Base-by-base conservation (phyloP, 2,888 invertebrate genomes). In the Ligdia adustata region DNA sequence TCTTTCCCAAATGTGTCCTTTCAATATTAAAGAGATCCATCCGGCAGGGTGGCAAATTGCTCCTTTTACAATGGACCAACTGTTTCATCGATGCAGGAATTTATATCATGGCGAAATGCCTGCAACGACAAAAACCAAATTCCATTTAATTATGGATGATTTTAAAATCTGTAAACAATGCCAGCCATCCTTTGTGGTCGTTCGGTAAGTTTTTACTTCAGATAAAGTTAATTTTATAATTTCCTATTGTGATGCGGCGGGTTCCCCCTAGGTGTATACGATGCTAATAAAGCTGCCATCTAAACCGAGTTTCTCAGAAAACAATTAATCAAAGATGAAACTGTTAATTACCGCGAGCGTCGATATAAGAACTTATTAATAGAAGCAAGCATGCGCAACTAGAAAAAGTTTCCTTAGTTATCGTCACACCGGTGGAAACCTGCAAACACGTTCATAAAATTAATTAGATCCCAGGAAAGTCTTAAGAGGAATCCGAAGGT, bases 151-250 rank as follows among this genome's bases (percentile, higher is more conserved):
- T 90, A 90, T 88, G 86, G 82, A 80, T 80, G 85, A 85, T 88
- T 89, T 89, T 75, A 81, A 88, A 88, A 89, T 88, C 89, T 86
- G 88, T 87, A 87, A 88, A 89, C 89, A 89, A 89, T 90, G 88
- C 86, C 72, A 79, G 73, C 75, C 80, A 79, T 82, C 83, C 79
- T 84, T 83, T 83, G 82, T 75, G 72, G 68, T 67, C 62, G 69
- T 57, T 62, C 67, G 71, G 62, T 62, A 57, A 48, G 67, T 83
- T 87, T 87, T 87, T 81, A 66, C 65, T 64, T 64, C 65, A 64
- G 75, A 78, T 79, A 74, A 74, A 79, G 72, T 79, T 89, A 88
- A 89, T 89, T 88, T 87, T 80, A 88, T 88, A 88, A 88, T 84
- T 87, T 82, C 82, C 79, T 82, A 82, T 82, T 79, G 78, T 73